Base-by-base conservation (phyloP, 2,113 vertebrate genomes). In the Arothron firmamentum region DNA sequence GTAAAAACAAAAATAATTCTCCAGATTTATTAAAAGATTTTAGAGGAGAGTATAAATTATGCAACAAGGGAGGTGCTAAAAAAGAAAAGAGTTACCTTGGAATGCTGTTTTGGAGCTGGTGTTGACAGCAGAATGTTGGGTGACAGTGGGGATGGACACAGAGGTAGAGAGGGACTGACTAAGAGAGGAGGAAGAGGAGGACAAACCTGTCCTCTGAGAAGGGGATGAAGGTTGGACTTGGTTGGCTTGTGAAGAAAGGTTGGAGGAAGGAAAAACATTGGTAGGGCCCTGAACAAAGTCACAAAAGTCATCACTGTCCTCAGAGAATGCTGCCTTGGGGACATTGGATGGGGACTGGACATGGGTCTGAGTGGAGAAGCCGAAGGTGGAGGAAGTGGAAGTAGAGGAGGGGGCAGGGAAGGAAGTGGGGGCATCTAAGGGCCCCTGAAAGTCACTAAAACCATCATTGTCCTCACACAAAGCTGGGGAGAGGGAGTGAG, bases 391-490 rank as follows among this genome's bases (percentile, higher is more conserved):
- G 88, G 79, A 55, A 65, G 76, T 59, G 84, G 89, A 83, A 56
- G 76, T 75, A 50, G 75, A 79, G 84, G 79, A 85, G 82, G 89
- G 43, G 3, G 42, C 62, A 72, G 82, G 79, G 86, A 70, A 60
- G 84, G 88, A 89, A 82, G 86, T 76, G 72, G 81, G 72, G 75
- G 59, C 74, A 65, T 94, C 92, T 85, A 91, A 67, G 17, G 94
- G 92, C 65, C 95, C 95, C 85, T 96, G 95, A 82, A 98, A 98
- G 90, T 96, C 96, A 94, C 93, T 97, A 94, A 98, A 97, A 75
- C 95, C 95, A 42, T 95, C 95, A 83, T 93, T 88, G 56, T 90
- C 94, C 79, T 92, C 90, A n/a, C 91, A 89, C 84, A 94, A 91
- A 91, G 92, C 82, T 82, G 92, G 85, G 84, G 89, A 80, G 72